Evolutionary conservation across 1,140 invertebrate genomes (phyloP).

Genomic region (Lutraria rhynchaena): DNA sequence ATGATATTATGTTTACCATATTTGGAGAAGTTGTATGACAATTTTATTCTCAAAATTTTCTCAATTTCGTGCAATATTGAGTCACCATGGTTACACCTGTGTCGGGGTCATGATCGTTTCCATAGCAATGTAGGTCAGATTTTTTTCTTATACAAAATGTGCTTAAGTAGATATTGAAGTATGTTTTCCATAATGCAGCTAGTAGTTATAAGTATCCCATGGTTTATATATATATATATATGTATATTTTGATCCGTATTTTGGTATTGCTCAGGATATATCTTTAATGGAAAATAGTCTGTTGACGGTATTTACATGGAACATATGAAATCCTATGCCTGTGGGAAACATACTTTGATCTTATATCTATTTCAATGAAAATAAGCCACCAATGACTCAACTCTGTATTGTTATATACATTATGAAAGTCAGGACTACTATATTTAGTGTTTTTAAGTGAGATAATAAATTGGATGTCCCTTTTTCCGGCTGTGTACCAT

Average conservation of each 20-base stretch:
- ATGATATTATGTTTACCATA: conserved; percentile 30
- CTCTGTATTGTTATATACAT: too few relatives aligned
- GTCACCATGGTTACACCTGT: conserved; percentile 13
- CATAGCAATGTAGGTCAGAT: conserved; percentile 27
- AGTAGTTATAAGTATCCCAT: conserved; percentile 4
- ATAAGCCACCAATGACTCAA: too few relatives aligned
- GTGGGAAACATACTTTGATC: conserved; percentile 15
- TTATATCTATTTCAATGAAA: too few relatives aligned
- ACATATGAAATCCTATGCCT: conserved; percentile 7
- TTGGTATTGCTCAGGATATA: conserved; percentile 32
- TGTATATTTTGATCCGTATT: conserved; percentile 27
- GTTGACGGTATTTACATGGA: conserved; percentile 23
- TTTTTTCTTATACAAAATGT: conserved; percentile 13
- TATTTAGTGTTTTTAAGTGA: too few relatives aligned
- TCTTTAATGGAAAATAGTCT: conserved; percentile 3
- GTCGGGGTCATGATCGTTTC: conserved; percentile 16
- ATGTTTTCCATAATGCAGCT: conserved; percentile 7
- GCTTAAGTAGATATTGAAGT: conserved; percentile 5
- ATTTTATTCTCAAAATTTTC: not conserved
- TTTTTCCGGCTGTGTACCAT: conserved; percentile 11
- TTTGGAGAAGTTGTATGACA: conserved; percentile 2
- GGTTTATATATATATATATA: conserved; percentile 38
- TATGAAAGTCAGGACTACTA: too few relatives aligned
- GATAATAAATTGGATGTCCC: too few relatives aligned
- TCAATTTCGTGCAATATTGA: conserved; percentile 32